A percentile compares a stretch with the other conserved stretches of the same genome.
These are phyloP conservation scores for Clanis bilineata DNA, from an alignment of 2,888 invertebrate species.

Conservation along the genomic window DNA sequence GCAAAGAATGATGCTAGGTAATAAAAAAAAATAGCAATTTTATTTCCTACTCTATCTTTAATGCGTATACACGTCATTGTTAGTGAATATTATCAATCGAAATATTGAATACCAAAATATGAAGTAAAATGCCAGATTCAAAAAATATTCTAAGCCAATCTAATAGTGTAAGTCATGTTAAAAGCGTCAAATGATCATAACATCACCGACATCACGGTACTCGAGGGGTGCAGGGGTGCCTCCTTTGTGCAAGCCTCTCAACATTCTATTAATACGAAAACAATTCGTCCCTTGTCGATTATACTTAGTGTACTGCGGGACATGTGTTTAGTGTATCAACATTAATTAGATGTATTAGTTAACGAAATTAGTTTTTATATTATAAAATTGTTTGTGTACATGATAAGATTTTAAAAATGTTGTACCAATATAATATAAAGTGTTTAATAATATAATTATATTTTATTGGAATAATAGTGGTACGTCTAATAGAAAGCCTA, in stretches of 20 bases:
- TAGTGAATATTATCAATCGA: no score
- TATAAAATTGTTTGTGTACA: no score
- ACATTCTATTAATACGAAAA: conserved; percentile 81
- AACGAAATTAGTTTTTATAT: no score
- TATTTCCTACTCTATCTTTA: no score
- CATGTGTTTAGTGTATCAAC: conserved; percentile 25
- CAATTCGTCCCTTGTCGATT: conserved; percentile 76
- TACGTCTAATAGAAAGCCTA: no score
- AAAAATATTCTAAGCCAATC: conserved; percentile 29
- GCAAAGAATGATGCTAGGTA: no score
- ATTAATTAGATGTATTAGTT: not conserved
- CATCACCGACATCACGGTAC: not conserved
- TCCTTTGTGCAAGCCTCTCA: conserved; percentile 66
- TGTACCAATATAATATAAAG: no score
- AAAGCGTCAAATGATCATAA: conserved; percentile 12
- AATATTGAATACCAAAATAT: not conserved
- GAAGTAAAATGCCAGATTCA: not conserved
- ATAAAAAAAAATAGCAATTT: no score
- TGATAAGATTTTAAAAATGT: no score
- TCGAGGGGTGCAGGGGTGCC: conserved; percentile 25
- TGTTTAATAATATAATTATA: no score
- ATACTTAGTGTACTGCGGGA: conserved; percentile 52
- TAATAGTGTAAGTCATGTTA: conserved; percentile 12
- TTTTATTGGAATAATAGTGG: no score
- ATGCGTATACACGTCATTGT: no score